Conservation (phyloP, 2,113 vertebrate species). For the Syngnathus scovelli region DNA sequence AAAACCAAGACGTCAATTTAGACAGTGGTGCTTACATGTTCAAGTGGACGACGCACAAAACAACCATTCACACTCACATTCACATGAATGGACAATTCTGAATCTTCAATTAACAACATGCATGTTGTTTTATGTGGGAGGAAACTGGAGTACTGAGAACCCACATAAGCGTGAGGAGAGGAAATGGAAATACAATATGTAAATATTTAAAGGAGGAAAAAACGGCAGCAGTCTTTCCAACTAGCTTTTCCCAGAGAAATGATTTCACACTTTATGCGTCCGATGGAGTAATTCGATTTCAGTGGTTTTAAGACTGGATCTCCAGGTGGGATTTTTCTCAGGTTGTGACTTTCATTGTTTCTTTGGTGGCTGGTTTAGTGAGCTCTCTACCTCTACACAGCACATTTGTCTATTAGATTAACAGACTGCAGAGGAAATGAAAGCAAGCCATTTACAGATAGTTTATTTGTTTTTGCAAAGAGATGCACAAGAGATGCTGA, state of each 20-base stretch:
- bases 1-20: background rate
- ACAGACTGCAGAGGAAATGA: constrained; percentile 35
- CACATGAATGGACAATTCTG: too few relatives aligned
- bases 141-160: background rate
- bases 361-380: constrained; percentile 56
- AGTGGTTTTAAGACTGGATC: constrained; percentile 54
- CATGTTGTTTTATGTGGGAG: background rate
- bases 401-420: constrained; percentile 58
- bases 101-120: too few relatives aligned
- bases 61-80: too few relatives aligned
- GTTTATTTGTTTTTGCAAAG: constrained; percentile 51
- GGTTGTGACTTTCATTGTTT: constrained; percentile 48
- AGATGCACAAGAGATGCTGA: constrained; percentile 39
- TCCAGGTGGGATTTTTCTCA: constrained; percentile 50
- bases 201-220: background rate
- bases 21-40: too few relatives aligned
- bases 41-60: too few relatives aligned
- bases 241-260: background rate
- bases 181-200: background rate
- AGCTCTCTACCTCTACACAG: constrained; percentile 49
- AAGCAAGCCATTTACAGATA: constrained; percentile 52
- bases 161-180: background rate
- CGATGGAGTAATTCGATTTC: constrained; percentile 60
- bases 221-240: background rate
- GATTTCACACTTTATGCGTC: constrained; percentile 66